Conservation (phyloP, 2,113 vertebrate genomes). For the Sciurus niger region DNA sequence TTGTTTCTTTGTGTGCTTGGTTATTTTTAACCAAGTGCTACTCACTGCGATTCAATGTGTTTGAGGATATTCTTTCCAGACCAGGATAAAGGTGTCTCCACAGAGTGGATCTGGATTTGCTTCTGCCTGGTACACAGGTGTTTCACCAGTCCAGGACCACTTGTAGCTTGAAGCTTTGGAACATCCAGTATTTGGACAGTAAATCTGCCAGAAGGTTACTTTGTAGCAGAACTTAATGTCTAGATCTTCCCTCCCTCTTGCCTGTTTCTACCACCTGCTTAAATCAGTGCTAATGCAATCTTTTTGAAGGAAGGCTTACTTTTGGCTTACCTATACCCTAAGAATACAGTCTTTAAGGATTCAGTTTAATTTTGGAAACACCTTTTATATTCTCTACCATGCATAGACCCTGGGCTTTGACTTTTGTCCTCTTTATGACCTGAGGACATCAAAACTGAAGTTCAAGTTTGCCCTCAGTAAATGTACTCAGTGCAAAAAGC, state of each 20-base stretch:
- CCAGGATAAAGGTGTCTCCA: neutral
- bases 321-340: neutral
- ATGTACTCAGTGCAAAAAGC: neutral
- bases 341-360: neutral
- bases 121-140: neutral
- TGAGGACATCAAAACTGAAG: conserved; percentile 34
- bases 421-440: neutral
- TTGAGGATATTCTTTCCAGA: neutral
- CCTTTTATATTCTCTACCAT: neutral
- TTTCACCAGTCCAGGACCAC: neutral
- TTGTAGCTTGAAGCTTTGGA: neutral
- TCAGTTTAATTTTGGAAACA: conserved; percentile 8
- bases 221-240: neutral
- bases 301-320: neutral
- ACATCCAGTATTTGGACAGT: neutral
- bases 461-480: conserved; percentile 16
- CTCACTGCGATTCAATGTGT: neutral
- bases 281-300: neutral
- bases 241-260: neutral
- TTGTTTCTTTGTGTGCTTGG: neutral
- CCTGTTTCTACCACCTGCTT: neutral
- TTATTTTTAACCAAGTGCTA: neutral
- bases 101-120: neutral
- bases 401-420: neutral
- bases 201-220: neutral